Evolutionary conservation across 2,113 vertebrate genomes (phyloP).

Genomic region (Camelus bactrianus): DNA sequence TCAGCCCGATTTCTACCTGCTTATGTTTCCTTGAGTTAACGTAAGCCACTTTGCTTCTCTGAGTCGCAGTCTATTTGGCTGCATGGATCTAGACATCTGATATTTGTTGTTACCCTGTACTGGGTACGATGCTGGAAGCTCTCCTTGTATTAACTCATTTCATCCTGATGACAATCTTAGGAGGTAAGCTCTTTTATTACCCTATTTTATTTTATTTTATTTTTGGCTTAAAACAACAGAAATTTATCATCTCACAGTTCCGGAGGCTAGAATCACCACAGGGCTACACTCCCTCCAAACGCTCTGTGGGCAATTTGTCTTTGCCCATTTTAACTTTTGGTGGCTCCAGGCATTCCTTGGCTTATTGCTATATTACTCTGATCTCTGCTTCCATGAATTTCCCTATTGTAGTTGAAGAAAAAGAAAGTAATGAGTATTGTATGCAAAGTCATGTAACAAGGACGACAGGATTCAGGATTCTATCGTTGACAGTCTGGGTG

Average conservation of each 20-base stretch:
- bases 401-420: background rate
- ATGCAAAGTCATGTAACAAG: background rate
- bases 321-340: background rate
- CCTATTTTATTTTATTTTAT: background rate
- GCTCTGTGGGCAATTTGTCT: background rate
- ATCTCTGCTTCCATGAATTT: background rate
- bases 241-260: background rate
- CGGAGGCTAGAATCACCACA: too few relatives aligned
- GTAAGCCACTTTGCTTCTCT: background rate
- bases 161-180: background rate
- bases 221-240: background rate
- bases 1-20: background rate
- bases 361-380: background rate
- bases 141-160: background rate
- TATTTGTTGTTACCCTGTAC: background rate
- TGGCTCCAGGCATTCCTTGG: background rate
- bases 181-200: background rate
- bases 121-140: background rate
- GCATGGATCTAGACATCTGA: background rate
- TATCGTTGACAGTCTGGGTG: rapidly evolving
- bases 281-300: background rate
- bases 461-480: background rate
- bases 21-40: background rate
- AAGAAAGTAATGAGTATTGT: background rate
- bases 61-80: background rate